Evolutionary conservation across 2,113 vertebrate genomes (phyloP).

Genomic region (Aix galericulata): DNA sequence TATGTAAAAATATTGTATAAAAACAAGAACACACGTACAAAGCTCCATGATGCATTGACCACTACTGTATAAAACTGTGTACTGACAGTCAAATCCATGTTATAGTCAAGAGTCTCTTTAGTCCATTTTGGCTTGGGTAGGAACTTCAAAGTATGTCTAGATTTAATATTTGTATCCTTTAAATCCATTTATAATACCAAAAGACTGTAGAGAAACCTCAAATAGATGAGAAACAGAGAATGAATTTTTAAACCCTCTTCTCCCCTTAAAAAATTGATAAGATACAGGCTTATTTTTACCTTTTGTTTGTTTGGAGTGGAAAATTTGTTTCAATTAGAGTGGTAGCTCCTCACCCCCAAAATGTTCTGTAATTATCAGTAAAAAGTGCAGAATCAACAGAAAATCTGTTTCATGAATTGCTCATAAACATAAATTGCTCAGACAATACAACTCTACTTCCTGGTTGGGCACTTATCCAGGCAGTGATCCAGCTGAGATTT

Average conservation of each 20-base stretch:
- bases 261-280: conserved; percentile 23
- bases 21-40: neutral
- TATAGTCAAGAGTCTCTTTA: neutral
- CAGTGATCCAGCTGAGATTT: conserved; percentile 33
- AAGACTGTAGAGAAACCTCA: neutral
- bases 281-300: conserved; percentile 12
- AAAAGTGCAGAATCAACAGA: conserved; percentile 46
- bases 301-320: conserved; percentile 18
- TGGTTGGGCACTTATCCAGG: conserved; percentile 27
- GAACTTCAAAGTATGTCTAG: neutral
- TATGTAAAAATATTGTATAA: neutral
- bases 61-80: neutral
- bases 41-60: neutral
- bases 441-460: conserved; percentile 26
- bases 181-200: neutral
- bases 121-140: neutral
- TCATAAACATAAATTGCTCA: conserved; percentile 13
- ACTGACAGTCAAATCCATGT: neutral
- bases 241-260: conserved; percentile 38
- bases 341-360: neutral
- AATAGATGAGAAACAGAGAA: conserved; percentile 16
- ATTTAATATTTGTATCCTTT: neutral
- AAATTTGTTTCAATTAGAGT: conserved; percentile 15
- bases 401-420: conserved; percentile 38
- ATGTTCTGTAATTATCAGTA: neutral